Evolutionary conservation across 2,888 invertebrate species (phyloP).

Genomic region (Caenorhabditis doughertyi): DNA sequence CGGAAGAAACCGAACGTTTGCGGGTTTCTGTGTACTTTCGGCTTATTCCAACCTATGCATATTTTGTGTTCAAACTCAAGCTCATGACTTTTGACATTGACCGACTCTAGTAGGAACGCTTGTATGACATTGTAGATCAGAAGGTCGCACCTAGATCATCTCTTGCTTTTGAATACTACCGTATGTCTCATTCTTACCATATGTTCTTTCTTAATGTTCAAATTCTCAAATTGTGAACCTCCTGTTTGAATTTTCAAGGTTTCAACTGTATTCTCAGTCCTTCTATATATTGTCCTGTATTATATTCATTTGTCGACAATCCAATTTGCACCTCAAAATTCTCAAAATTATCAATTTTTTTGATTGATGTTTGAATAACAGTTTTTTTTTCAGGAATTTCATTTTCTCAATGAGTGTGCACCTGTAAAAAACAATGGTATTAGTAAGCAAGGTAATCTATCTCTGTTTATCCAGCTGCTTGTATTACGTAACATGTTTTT

Average conservation of each 20-base stretch:
- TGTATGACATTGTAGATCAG: slow-evolving; percentile 13
- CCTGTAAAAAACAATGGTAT: slow-evolving; percentile 52
- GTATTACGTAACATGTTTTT: slow-evolving; percentile 55
- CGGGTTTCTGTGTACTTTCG: slow-evolving; percentile 53
- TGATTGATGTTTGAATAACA: background rate
- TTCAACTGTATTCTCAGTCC: background rate
- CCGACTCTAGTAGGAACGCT: background rate
- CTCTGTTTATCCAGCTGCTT: slow-evolving; percentile 27
- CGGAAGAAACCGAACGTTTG: slow-evolving; percentile 51
- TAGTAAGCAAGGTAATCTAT: slow-evolving; percentile 54
- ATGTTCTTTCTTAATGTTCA: background rate
- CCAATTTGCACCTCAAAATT: slow-evolving; percentile 1
- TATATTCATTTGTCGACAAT: background rate
- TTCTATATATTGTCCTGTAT: background rate
- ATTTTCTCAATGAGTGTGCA: slow-evolving; percentile 40
- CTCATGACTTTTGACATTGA: slow-evolving; percentile 42
- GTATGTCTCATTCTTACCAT: background rate
- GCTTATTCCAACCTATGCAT: slow-evolving; percentile 50
- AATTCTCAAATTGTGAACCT: slow-evolving; percentile 28
- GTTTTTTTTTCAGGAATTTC: background rate
- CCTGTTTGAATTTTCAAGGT: background rate
- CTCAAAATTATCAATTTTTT: background rate
- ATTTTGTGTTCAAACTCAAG: slow-evolving; percentile 38
- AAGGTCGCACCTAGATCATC: no score
- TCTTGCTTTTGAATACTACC: background rate